A percentile compares a stretch with the other conserved stretches of the same genome.
These are phyloP conservation scores for Lasioglossum leucozonium DNA, from an alignment of 2,888 invertebrate species.

Conservation along the genomic window DNA sequence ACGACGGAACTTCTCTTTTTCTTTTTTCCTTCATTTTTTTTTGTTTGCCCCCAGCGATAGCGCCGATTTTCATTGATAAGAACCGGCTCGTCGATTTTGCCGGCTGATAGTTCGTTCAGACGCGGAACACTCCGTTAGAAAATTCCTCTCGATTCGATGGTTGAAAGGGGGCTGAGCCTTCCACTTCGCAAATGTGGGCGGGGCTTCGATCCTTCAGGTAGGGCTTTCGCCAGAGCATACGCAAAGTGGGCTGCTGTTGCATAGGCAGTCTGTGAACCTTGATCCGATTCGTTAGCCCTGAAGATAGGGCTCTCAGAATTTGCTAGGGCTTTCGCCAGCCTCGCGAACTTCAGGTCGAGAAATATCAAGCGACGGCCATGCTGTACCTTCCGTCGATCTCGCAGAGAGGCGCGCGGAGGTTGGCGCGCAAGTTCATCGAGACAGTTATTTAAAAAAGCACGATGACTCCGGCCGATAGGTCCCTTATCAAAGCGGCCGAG, in stretches of 20 bases:
- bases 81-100: not conserved
- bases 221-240: not conserved
- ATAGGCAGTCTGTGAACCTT: not conserved
- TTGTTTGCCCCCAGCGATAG: not conserved
- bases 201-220: not conserved
- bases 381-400: not conserved
- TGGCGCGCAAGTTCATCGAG: not conserved
- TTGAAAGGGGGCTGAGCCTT: not conserved
- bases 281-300: not conserved
- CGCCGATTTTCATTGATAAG: not conserved
- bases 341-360: not conserved
- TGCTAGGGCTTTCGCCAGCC: not conserved
- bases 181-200: not conserved
- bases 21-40: too few relatives aligned
- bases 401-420: not conserved
- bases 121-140: not conserved
- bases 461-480: not conserved
- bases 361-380: not conserved
- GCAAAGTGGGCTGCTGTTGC: too few relatives aligned
- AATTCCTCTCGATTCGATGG: not conserved
- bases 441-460: not conserved
- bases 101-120: not conserved
- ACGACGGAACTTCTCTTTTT: not conserved
- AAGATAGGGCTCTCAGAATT: not conserved
- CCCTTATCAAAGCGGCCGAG: slow-evolving; percentile 4